Percentiles rank a stretch among this genome's conserved stretches.
Evolutionary conservation across 2,797 vertebrate species (phyloP).

Genomic region (Siniperca scherzeri): DNA sequence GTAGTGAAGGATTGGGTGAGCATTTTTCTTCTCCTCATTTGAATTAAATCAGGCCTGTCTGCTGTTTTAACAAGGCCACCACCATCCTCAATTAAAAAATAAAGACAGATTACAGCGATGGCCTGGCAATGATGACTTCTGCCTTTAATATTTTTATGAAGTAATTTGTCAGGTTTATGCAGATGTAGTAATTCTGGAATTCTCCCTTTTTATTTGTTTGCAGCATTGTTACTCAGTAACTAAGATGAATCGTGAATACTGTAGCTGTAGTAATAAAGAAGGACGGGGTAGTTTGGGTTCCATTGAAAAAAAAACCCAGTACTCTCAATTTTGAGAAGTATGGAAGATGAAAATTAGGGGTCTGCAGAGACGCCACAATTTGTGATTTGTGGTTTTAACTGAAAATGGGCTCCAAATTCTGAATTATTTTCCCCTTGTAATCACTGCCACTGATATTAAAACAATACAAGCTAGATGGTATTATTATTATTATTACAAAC

Average conservation of each 20-base stretch:
- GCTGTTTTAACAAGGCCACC: slow-evolving; percentile 17
- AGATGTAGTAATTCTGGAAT: slow-evolving; percentile 6
- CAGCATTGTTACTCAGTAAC: neutral
- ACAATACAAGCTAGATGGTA: neutral
- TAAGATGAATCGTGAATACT: slow-evolving; percentile 12
- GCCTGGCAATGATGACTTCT: slow-evolving; percentile 5
- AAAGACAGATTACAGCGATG: slow-evolving; percentile 6
- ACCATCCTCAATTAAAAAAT: slow-evolving; percentile 17
- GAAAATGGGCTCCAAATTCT: neutral
- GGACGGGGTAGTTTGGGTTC: neutral
- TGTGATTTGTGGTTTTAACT: slow-evolving; percentile 11
- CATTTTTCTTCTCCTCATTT: slow-evolving; percentile 22
- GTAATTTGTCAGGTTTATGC: neutral
- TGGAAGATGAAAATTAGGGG: neutral
- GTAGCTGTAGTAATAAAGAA: neutral
- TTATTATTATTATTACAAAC: slow-evolving; percentile 1
- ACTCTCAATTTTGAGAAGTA: neutral
- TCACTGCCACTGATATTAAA: neutral
- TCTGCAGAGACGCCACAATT: neutral
- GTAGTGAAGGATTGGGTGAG: slow-evolving; percentile 33
- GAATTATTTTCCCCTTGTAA: neutral
- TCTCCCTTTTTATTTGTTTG: neutral
- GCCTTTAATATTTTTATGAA: neutral
- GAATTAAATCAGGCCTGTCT: slow-evolving; percentile 28
- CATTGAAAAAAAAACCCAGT: neutral